These are phyloP conservation scores for Ganaspis brasiliensis DNA, from an alignment of 2,888 invertebrate genomes.

Conservation along the genomic window DNA sequence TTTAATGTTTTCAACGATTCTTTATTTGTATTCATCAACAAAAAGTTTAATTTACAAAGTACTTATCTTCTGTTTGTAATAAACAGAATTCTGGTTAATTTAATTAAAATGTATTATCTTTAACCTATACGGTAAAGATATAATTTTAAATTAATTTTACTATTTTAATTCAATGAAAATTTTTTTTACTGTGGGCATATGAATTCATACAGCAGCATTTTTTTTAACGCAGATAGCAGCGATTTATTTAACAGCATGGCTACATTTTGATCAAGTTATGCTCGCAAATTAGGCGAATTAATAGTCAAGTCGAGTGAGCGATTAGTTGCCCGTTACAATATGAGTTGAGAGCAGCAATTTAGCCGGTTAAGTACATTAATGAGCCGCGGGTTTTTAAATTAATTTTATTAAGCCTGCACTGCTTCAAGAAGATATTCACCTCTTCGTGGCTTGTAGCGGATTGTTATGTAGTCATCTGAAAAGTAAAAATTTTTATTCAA, in stretches of 20 bases:
- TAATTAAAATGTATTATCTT: too few relatives aligned
- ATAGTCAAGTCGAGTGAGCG: constrained; percentile 57
- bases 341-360: constrained; percentile 59
- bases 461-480: constrained; percentile 94
- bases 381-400: constrained; percentile 59
- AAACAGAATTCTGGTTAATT: too few relatives aligned
- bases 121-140: too few relatives aligned
- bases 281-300: constrained; percentile 43
- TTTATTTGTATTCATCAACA: too few relatives aligned
- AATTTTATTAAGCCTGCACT: constrained; percentile 61
- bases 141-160: too few relatives aligned
- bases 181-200: background rate
- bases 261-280: constrained; percentile 50
- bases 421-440: constrained; percentile 84
- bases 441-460: constrained; percentile 95
- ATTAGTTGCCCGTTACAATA: constrained; percentile 63
- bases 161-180: background rate
- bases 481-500: constrained; percentile 78
- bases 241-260: constrained; percentile 56
- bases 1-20: too few relatives aligned
- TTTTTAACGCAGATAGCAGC: constrained; percentile 44
- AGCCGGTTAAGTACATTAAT: constrained; percentile 65
- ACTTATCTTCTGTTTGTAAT: too few relatives aligned
- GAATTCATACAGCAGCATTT: constrained; percentile 52
- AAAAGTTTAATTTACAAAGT: too few relatives aligned